These are phyloP conservation scores for Amphiprion clarkii DNA, from an alignment of 2,797 vertebrate genomes.

Conservation along the genomic window DNA sequence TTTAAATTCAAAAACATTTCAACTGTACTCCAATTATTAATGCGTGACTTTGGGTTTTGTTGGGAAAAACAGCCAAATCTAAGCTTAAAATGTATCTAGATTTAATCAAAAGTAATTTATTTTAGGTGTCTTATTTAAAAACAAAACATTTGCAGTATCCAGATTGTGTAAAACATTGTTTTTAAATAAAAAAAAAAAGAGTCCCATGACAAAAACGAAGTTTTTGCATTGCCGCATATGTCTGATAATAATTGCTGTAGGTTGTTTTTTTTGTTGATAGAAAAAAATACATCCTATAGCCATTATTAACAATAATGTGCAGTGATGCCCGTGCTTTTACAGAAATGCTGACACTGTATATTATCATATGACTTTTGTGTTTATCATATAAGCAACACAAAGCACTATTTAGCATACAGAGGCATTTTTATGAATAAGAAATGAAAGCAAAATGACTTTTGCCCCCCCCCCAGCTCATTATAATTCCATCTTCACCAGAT, in stretches of 20 bases:
- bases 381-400: constrained; percentile 53
- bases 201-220: no score
- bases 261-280: background rate
- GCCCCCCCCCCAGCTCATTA: constrained; percentile 7
- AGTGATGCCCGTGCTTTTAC: constrained; percentile 6
- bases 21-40: no score
- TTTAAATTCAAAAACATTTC: background rate
- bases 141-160: no score
- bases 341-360: constrained; percentile 38
- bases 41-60: no score
- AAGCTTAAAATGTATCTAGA: no score
- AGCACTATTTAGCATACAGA: constrained; percentile 41
- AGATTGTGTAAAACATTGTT: no score
- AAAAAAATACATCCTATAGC: constrained; percentile 2
- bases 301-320: constrained; percentile 20
- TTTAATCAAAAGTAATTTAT: no score
- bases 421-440: constrained; percentile 50
- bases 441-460: constrained; percentile 45
- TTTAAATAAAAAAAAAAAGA: no score
- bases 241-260: no score
- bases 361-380: constrained; percentile 28
- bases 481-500: constrained; percentile 6
- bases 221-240: no score
- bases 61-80: no score
- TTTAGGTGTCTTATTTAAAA: no score